Percentiles rank a stretch among this genome's conserved stretches.
Evolutionary conservation across 2,113 vertebrate species (phyloP).

Genomic region (rat (Rattus norvegicus)): DNA sequence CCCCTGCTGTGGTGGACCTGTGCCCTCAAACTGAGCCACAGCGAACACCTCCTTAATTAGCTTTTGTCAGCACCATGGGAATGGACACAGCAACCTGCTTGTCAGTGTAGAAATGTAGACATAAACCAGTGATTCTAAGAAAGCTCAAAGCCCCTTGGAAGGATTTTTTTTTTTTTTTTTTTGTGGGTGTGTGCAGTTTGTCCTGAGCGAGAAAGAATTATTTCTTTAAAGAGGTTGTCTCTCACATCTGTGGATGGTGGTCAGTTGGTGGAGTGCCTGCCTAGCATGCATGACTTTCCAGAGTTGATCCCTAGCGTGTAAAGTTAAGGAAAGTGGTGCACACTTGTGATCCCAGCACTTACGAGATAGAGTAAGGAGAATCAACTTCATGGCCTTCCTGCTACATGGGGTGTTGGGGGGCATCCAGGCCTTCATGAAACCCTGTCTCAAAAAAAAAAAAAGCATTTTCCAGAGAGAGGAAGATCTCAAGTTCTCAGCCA

Average conservation of each 20-base stretch:
- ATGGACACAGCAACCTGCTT: not conserved
- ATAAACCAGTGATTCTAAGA: not conserved
- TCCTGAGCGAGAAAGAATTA: not conserved
- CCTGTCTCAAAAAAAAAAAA: not conserved
- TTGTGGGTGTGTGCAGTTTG: not conserved
- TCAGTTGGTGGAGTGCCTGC: not conserved
- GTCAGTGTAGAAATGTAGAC: not conserved
- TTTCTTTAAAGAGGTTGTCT: not conserved
- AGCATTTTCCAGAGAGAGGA: not conserved
- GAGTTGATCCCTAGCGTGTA: not conserved
- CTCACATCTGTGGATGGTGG: not conserved
- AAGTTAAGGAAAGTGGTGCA: not conserved
- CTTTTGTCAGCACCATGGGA: not conserved
- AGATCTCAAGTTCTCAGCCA: not conserved
- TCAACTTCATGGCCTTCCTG: not conserved
- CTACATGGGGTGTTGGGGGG: not conserved
- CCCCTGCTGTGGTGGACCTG: not conserved
- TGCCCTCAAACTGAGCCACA: not conserved
- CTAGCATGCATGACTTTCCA: not conserved
- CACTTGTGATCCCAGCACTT: not conserved
- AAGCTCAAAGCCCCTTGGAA: not conserved
- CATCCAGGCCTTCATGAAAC: not conserved
- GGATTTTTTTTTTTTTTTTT: not conserved
- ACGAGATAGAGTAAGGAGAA: not conserved
- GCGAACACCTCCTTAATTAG: not conserved